A percentile compares a stretch with the other conserved stretches of the same genome.
Conservation (phyloP, 2,797 vertebrate species). For the Apodemus agrarius region DNA sequence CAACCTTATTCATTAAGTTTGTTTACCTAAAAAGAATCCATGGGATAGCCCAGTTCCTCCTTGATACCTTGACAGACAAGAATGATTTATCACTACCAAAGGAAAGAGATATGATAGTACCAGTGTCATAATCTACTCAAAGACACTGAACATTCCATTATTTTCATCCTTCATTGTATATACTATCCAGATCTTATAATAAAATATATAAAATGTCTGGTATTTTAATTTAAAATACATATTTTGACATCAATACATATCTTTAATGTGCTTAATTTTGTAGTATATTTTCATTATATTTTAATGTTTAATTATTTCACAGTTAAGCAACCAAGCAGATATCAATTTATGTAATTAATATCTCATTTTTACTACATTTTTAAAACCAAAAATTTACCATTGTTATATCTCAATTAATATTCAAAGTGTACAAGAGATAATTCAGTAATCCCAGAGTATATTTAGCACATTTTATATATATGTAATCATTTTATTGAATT, state of each 20-base stretch:
- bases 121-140: neutral
- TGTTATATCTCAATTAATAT: neutral
- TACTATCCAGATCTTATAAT: neutral
- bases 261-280: conserved; percentile 17
- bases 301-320: conserved; percentile 29
- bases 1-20: neutral
- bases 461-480: neutral
- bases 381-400: conserved; percentile 73
- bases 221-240: conserved; percentile 18
- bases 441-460: neutral
- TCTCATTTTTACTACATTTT: conserved; percentile 84
- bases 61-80: neutral
- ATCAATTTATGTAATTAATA: conserved; percentile 76
- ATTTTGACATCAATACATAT: neutral
- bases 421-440: neutral
- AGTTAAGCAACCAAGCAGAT: neutral
- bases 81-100: neutral
- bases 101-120: neutral
- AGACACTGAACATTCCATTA: neutral
- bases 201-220: neutral
- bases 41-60: neutral
- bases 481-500: neutral
- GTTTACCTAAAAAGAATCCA: neutral
- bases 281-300: neutral
- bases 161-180: conserved; percentile 14